A percentile compares a stretch with the other conserved stretches of the same genome.
Evolutionary conservation across 2,797 vertebrate species (phyloP).

Genomic region (Catharus ustulatus): DNA sequence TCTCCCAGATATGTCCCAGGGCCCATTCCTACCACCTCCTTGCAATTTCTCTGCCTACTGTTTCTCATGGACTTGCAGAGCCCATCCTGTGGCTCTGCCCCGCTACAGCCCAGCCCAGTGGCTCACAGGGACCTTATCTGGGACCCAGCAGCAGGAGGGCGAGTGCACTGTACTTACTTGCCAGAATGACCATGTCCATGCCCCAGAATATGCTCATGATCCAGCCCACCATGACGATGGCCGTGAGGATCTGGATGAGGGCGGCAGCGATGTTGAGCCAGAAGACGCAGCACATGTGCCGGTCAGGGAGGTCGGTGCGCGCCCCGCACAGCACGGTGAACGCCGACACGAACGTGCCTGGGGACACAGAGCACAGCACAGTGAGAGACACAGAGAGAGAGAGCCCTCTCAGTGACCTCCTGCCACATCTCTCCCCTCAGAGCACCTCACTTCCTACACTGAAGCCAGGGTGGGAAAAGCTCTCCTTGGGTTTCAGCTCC

Average conservation of each 20-base stretch:
- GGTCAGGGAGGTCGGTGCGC: conserved; percentile 89
- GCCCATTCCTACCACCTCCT: not conserved
- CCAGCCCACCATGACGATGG: conserved; percentile 98
- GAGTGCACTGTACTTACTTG: conserved; percentile 84
- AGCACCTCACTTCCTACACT: rapidly evolving
- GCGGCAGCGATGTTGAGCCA: conserved; percentile 96
- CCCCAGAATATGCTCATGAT: conserved; percentile 99
- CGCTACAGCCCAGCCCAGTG: not conserved
- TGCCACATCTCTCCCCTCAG: not conserved
- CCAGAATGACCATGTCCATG: conserved; percentile 99
- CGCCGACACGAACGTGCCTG: conserved; percentile 94
- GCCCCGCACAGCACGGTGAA: conserved; percentile 96
- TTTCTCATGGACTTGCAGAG: not conserved
- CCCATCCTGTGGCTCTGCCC: not conserved
- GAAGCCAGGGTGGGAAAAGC: not conserved
- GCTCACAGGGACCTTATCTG: not conserved
- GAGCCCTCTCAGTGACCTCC: not conserved
- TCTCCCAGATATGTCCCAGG: not conserved
- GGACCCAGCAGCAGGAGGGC: not conserved
- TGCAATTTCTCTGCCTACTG: not conserved
- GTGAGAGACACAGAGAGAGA: no score
- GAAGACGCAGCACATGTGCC: conserved; percentile 94
- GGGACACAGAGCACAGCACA: not conserved
- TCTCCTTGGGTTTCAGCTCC: not conserved
- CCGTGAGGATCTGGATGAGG: conserved; percentile 94